Evolutionary conservation across 2,888 invertebrate genomes (phyloP).

Genomic region (Agriotes lineatus): DNA sequence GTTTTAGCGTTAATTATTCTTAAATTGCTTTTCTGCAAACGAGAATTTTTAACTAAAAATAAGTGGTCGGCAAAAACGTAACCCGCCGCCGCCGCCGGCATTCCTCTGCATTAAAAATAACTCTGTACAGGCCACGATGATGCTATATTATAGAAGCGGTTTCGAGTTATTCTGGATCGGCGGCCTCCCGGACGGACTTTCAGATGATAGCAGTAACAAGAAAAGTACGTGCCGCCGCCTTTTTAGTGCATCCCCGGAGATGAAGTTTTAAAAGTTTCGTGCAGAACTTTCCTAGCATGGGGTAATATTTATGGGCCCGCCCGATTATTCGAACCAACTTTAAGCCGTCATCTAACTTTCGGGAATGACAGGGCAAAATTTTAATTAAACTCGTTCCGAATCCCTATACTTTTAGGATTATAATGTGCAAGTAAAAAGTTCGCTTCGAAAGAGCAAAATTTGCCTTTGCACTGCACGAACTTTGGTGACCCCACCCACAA

Average conservation of each 20-base stretch:
- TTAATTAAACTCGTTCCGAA: neutral
- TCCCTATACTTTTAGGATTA: neutral
- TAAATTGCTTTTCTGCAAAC: constrained; percentile 27
- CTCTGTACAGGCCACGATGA: constrained; percentile 35
- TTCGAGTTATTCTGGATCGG: constrained; percentile 42
- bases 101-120: constrained; percentile 43
- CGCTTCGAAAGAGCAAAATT: too few relatives aligned
- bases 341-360: constrained; percentile 3
- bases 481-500: too few relatives aligned
- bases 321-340: neutral
- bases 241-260: constrained; percentile 19
- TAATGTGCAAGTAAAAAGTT: neutral
- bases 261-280: constrained; percentile 18
- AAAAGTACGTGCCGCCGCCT: constrained; percentile 19
- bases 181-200: constrained; percentile 37
- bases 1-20: constrained; percentile 4
- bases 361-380: neutral
- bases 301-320: constrained; percentile 6
- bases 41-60: constrained; percentile 29
- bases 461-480: too few relatives aligned
- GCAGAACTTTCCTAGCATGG: constrained; percentile 1
- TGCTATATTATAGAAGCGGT: constrained; percentile 44
- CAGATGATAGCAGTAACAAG: constrained; percentile 1
- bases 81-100: constrained; percentile 43
- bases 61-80: constrained; percentile 28